A percentile compares a stretch with the other conserved stretches of the same genome.
Evolutionary conservation across 1,140 invertebrate species (phyloP).

Genomic region (Globodera ellingtonae): DNA sequence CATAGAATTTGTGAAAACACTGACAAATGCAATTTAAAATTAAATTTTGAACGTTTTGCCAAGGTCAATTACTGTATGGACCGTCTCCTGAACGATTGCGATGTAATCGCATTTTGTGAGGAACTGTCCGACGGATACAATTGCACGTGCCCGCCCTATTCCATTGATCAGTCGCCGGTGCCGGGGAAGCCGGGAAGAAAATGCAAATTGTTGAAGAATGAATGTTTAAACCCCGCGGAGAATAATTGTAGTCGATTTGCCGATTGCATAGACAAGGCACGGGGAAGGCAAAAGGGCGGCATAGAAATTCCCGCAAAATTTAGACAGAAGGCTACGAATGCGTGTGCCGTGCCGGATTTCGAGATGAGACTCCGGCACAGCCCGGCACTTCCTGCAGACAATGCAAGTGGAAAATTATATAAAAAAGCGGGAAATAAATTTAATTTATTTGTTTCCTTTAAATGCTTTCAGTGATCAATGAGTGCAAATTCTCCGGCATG

Average conservation of each 20-base stretch:
- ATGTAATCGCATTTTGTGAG: conserved; percentile 60
- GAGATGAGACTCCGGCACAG: conserved; percentile 44
- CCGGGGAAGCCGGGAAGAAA: conserved; percentile 50
- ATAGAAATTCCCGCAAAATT: background rate
- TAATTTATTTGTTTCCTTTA: background rate
- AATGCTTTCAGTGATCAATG: conserved; percentile 72
- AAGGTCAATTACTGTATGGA: conserved; percentile 63
- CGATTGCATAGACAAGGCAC: conserved; percentile 56
- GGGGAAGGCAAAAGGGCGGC: background rate
- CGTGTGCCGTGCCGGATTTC: conserved; percentile 39
- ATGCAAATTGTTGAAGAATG: conserved; percentile 55
- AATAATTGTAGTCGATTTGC: conserved; percentile 63
- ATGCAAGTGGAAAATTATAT: conserved; percentile 38
- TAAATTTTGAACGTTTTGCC: background rate
- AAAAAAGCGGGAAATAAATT: background rate
- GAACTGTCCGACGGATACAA: conserved; percentile 60
- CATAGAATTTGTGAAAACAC: too few species aligned
- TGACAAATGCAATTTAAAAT: background rate
- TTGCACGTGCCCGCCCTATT: conserved; percentile 58
- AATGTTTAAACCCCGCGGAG: conserved; percentile 58
- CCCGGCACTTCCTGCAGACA: conserved; percentile 42
- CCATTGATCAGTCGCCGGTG: conserved; percentile 63
- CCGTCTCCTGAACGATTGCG: conserved; percentile 60
- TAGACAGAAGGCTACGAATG: conserved; percentile 43
- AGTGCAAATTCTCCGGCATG: conserved; percentile 79